These are phyloP conservation scores for Cromileptes altivelis DNA, from an alignment of 2,113 vertebrate genomes.

Conservation along the genomic window DNA sequence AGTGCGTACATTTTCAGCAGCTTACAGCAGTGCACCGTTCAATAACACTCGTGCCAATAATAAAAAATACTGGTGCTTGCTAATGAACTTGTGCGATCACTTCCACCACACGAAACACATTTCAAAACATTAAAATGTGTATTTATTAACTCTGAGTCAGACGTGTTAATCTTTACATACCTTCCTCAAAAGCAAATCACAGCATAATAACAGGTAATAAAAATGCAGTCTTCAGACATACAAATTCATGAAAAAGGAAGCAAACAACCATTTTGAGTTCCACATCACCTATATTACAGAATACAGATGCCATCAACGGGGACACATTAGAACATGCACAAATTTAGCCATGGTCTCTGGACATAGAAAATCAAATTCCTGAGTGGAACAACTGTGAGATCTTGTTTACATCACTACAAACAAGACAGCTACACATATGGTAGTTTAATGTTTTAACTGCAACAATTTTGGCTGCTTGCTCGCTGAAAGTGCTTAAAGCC, in stretches of 20 bases:
- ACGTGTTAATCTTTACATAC: conserved; percentile 48
- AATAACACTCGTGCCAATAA: not conserved
- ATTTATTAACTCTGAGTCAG: conserved; percentile 67
- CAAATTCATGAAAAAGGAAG: conserved; percentile 25
- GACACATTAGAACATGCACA: conserved; percentile 63
- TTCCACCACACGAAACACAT: conserved; percentile 18
- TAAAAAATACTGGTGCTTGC: conserved; percentile 25
- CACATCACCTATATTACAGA: conserved; percentile 26
- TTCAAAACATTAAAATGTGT: conserved; percentile 49
- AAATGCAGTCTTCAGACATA: conserved; percentile 32
- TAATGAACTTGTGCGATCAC: not conserved
- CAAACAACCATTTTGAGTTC: conserved; percentile 8
- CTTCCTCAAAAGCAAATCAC: conserved; percentile 42
- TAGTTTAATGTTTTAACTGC: conserved; percentile 24
- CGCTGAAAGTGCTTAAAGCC: conserved; percentile 54
- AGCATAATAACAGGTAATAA: conserved; percentile 42
- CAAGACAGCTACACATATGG: conserved; percentile 20
- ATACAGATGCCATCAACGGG: conserved; percentile 37
- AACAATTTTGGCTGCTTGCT: conserved; percentile 35
- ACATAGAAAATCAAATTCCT: conserved; percentile 67
- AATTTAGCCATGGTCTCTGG: not conserved
- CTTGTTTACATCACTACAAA: conserved; percentile 46
- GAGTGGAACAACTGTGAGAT: conserved; percentile 58
- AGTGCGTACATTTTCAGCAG: not conserved
- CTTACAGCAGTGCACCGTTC: conserved; percentile 28